Conservation (phyloP, 2,113 vertebrate genomes). For the Cercocebus atys region DNA sequence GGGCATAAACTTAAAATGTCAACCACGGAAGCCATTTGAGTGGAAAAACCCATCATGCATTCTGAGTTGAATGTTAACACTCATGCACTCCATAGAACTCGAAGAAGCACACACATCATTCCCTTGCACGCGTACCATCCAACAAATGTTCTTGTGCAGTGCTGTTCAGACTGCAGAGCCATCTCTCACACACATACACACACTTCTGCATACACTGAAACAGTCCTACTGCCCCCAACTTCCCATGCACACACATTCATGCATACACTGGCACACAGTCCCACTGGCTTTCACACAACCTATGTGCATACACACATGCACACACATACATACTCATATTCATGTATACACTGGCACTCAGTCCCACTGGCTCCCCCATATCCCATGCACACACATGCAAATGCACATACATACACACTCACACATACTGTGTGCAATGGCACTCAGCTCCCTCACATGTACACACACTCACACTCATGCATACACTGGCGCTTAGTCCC, state of each 20-base stretch:
- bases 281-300: neutral
- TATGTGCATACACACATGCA: neutral
- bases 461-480: neutral
- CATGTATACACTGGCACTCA: neutral
- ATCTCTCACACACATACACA: neutral
- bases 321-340: neutral
- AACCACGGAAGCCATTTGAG: neutral
- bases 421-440: neutral
- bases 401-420: neutral
- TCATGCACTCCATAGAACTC: neutral
- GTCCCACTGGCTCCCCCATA: neutral
- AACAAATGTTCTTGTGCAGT: neutral
- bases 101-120: neutral
- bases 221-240: neutral
- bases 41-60: neutral
- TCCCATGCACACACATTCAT: neutral
- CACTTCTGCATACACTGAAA: fast-evolving
- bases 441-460: neutral
- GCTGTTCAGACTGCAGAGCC: neutral
- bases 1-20: conserved; percentile 1
- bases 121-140: neutral
- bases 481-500: neutral
- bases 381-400: neutral
- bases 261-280: neutral
- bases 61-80: neutral